Evolutionary conservation across 2,888 invertebrate species (phyloP).

Genomic region (Ditylenchus weischeri): DNA sequence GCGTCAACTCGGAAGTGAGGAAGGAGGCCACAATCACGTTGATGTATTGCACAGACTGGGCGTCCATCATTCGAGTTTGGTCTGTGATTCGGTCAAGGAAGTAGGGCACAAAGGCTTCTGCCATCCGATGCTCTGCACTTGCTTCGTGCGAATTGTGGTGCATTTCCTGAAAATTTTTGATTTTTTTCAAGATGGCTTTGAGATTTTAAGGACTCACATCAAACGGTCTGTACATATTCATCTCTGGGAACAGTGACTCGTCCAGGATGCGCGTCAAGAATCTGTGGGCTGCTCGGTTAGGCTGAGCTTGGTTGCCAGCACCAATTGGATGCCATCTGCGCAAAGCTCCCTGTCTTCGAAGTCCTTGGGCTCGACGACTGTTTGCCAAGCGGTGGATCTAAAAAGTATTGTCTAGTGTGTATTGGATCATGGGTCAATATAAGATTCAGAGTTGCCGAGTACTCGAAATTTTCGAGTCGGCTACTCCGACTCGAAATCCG

Average conservation of each 20-base stretch:
- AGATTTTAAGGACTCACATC: background rate
- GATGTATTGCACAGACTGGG: conserved; percentile 37
- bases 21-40: conserved; percentile 25
- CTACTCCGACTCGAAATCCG: too few species aligned
- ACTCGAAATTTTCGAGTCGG: too few species aligned
- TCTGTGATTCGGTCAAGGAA: conserved; percentile 41
- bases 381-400: conserved; percentile 14
- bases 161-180: background rate
- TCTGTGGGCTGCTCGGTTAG: background rate
- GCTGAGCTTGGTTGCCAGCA: background rate
- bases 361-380: conserved; percentile 22
- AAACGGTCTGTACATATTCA: conserved; percentile 8
- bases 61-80: conserved; percentile 33
- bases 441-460: too few species aligned
- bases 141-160: conserved; percentile 5
- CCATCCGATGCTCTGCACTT: conserved; percentile 19
- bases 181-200: background rate
- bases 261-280: conserved; percentile 6
- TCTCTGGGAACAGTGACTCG: background rate
- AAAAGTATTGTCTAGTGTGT: background rate
- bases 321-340: conserved; percentile 17
- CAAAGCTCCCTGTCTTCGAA: conserved; percentile 26
- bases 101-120: conserved; percentile 24
- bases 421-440: too few species aligned
- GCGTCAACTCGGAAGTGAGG: conserved; percentile 7